Conservation (phyloP, 2,888 invertebrate species). For the Eustalomyia histrio region DNA sequence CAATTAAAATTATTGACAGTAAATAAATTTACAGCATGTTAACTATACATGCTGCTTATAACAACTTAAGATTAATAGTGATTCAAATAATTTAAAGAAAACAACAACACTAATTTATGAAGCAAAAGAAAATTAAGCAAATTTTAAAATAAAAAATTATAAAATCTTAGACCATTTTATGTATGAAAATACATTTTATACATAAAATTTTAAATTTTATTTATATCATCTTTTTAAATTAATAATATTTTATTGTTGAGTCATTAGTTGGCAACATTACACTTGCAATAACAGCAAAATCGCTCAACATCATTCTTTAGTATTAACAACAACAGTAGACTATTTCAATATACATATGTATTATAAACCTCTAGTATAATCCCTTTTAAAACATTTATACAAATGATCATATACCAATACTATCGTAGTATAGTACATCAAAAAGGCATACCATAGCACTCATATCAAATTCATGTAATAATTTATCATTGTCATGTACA, state of each 20-base stretch:
- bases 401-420: background rate
- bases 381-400: background rate
- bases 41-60: slow-evolving; percentile 9
- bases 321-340: background rate
- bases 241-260: slow-evolving; percentile 49
- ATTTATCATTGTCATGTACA: slow-evolving; percentile 65
- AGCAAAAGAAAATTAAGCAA: background rate
- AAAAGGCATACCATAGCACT: slow-evolving; percentile 30
- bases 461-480: slow-evolving; percentile 64
- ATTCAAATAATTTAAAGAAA: slow-evolving; percentile 13
- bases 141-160: background rate
- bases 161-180: no score
- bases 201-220: slow-evolving; percentile 1
- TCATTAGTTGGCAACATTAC: slow-evolving; percentile 46
- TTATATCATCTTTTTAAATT: slow-evolving; percentile 24
- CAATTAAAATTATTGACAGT: slow-evolving; percentile 58
- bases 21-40: slow-evolving; percentile 21
- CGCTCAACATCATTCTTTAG: slow-evolving; percentile 26
- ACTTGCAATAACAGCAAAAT: no score
- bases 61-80: slow-evolving; percentile 45
- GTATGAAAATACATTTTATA: no score
- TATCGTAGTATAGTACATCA: slow-evolving; percentile 11
- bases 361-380: background rate
- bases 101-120: slow-evolving; percentile 27
- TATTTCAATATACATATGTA: background rate